These are phyloP conservation scores for Apis florea DNA, from an alignment of 1,140 invertebrate genomes.

Conservation along the genomic window DNA sequence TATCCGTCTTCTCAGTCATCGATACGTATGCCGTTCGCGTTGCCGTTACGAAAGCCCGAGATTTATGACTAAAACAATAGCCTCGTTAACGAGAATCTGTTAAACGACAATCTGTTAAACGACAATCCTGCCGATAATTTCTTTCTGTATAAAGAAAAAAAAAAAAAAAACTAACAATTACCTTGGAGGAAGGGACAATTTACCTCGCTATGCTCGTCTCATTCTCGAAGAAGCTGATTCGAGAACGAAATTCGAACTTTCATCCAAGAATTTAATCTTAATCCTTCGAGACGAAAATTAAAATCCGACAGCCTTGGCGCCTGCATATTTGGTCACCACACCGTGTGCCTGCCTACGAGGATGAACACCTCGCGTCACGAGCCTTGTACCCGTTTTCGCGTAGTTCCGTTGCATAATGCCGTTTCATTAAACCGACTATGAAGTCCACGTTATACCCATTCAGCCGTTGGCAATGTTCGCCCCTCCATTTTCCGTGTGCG, in stretches of 20 bases:
- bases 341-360: conserved; percentile 48
- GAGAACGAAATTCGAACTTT: too few relatives aligned
- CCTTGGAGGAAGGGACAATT: too few relatives aligned
- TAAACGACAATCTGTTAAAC: not conserved
- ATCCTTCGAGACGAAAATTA: not conserved
- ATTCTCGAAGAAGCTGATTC: too few relatives aligned
- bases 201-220: too few relatives aligned
- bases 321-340: conserved; percentile 66
- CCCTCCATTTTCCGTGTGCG: conserved; percentile 25
- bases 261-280: too few relatives aligned
- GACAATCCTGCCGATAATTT: not conserved
- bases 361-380: conserved; percentile 50
- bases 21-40: not conserved
- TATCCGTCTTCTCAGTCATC: not conserved
- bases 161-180: too few relatives aligned
- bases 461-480: conserved; percentile 8
- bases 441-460: conserved; percentile 49
- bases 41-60: conserved; percentile 2
- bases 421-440: conserved; percentile 68
- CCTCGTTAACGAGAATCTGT: not conserved
- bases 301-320: conserved; percentile 54
- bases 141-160: not conserved
- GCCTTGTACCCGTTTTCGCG: conserved; percentile 70
- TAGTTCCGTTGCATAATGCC: conserved; percentile 63
- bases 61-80: not conserved